phyloP scores from a whole-genome alignment of 2,888 invertebrate genomes.

The Drosophila ochracea region DNA sequence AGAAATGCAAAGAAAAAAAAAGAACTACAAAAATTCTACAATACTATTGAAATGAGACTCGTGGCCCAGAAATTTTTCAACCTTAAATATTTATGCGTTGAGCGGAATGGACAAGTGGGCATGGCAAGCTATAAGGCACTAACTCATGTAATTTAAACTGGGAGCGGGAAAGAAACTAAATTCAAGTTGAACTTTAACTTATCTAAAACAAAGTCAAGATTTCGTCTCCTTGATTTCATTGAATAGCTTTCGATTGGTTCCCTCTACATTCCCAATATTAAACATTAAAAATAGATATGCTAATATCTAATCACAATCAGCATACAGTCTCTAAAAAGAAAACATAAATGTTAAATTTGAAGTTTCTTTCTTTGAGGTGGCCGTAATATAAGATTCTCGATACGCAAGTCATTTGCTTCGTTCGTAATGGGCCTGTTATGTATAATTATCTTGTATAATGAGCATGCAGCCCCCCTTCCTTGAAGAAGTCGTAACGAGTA shows the following conservation, averaged over 20 bases:
- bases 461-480: neutral
- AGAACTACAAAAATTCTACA: conserved; percentile 28
- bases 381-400: conserved; percentile 12
- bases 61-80: conserved; percentile 49
- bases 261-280: neutral
- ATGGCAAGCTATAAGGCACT: neutral
- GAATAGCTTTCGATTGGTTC: neutral
- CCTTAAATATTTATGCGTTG: conserved; percentile 38
- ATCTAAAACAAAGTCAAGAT: neutral
- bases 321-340: neutral
- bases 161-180: neutral
- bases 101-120: neutral
- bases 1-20: conserved; percentile 34
- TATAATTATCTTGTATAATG: conserved; percentile 14
- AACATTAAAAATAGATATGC: neutral
- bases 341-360: neutral
- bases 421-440: conserved; percentile 30
- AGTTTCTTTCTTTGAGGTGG: neutral
- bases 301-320: neutral
- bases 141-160: conserved; percentile 8
- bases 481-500: conserved; percentile 15
- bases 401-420: conserved; percentile 22
- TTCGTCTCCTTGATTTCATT: neutral
- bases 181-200: neutral
- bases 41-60: conserved; percentile 43